Base-by-base conservation (phyloP, 1,140 invertebrate genomes). In the Drosophila watanabei region DNA sequence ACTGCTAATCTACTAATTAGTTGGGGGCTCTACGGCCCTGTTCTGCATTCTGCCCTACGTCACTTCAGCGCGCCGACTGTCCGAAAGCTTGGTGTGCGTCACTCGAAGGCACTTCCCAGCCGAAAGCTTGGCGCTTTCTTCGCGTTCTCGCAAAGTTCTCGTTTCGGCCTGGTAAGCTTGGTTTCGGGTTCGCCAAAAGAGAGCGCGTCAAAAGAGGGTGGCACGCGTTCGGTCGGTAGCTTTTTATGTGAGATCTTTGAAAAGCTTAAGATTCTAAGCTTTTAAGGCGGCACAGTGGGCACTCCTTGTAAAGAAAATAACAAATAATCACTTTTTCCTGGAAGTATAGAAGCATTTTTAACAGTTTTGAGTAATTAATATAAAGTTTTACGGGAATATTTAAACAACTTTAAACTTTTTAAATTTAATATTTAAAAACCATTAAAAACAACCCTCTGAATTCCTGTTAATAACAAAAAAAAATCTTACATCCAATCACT, bases 21-120 rank as follows among this genome's bases (percentile, higher is more conserved):
- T 28, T n/a, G 18, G 28, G 20, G 37, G 54, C 33, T 57, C 35
- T 39, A n/a, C 46, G 28, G 28, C 33, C 33, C 49, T 45, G 80
- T 84, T 83, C 71, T 83, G 81, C 65, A 69, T 52, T 84, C 77
- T 65, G 60, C 62, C 64, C 81, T 83, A 83, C 80, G 80, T 82
- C 80, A 83, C 65, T 66, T 58, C 56, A 24, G 18, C 28, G 7
- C 16, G 48, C 33, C 48, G 81, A 84, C 81, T 84, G 81, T 41
- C 76, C 11, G 41, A 84, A 84, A 84, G 81, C 75, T 80, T 43
- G 16, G 75, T 33, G 64, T 75, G 45, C 75, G 75, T 61, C 80
- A 79, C 56, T 8, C 56, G 37, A 64, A 65, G 57, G 63, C 28
- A 18, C 37, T 41, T 56, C 32, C 33, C 33, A 37, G 33, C 18